These are phyloP conservation scores for Eulimnadia texana DNA, from an alignment of 1,140 invertebrate genomes.

Conservation along the genomic window DNA sequence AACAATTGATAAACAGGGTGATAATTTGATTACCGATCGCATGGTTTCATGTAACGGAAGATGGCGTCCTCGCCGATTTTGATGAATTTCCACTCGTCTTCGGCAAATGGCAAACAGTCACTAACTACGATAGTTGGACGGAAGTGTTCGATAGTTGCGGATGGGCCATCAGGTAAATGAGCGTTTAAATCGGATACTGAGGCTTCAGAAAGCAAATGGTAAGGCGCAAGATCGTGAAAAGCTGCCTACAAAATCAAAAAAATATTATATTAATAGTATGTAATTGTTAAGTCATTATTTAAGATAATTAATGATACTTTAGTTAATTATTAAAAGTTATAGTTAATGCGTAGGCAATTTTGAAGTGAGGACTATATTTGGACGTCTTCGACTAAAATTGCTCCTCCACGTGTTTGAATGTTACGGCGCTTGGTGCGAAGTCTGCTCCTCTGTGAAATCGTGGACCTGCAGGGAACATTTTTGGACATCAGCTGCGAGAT, in stretches of 20 bases:
- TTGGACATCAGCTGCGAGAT: too few species aligned
- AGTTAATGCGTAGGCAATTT: too few species aligned
- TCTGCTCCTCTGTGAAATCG: too few species aligned
- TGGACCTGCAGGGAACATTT: too few species aligned
- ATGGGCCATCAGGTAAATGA: slow-evolving; percentile 31
- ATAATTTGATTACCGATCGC: slow-evolving; percentile 21
- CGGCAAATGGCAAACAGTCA: slow-evolving; percentile 42
- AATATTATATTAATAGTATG: too few species aligned
- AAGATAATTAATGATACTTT: too few species aligned
- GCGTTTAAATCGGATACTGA: slow-evolving; percentile 46
- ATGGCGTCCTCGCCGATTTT: slow-evolving; percentile 43
- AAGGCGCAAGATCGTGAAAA: slow-evolving; percentile 40
- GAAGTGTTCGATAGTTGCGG: slow-evolving; percentile 40
- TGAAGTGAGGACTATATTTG: too few species aligned
- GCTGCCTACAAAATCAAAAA: slow-evolving; percentile 38
- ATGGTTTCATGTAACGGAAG: slow-evolving; percentile 46
- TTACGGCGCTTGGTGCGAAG: too few species aligned
- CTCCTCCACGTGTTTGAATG: too few species aligned
- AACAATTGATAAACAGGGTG: not conserved
- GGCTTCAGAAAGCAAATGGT: slow-evolving; percentile 41
- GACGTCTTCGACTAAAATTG: too few species aligned
- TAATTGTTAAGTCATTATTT: too few species aligned
- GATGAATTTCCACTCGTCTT: slow-evolving; percentile 51
- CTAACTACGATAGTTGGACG: slow-evolving; percentile 50
- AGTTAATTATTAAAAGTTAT: too few species aligned